Percentiles rank a stretch among this genome's conserved stretches.
phyloP scores from a whole-genome alignment of 1,140 invertebrate species.

The Paralvinella palmiformis region DNA sequence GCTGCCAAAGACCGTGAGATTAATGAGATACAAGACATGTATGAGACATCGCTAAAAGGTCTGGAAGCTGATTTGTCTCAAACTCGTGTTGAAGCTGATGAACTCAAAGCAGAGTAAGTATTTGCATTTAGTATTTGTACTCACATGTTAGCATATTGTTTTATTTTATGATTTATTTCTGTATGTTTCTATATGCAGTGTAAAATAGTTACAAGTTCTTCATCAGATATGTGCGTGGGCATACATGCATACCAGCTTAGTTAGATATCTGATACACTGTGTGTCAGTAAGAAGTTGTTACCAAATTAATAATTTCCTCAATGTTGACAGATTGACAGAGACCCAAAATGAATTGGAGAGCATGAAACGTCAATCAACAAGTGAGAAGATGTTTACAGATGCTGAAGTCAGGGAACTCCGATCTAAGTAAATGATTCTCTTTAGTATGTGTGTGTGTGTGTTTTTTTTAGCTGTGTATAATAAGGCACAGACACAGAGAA shows the following conservation, averaged over 20 bases:
- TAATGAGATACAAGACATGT: conserved; percentile 41
- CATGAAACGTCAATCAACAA: conserved; percentile 35
- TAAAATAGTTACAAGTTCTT: no score
- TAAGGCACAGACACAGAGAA: no score
- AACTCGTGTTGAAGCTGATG: conserved; percentile 36
- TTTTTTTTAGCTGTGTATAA: no score
- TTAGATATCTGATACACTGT: no score
- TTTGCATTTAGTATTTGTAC: not conserved
- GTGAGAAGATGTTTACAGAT: conserved; percentile 47
- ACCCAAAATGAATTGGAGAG: conserved; percentile 41
- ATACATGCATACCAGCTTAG: no score
- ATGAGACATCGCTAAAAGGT: conserved; percentile 40
- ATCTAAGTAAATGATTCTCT: conserved; percentile 34
- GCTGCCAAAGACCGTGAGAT: conserved; percentile 43
- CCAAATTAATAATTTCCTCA: no score
- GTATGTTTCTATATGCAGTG: no score
- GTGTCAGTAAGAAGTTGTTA: no score
- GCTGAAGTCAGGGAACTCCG: conserved; percentile 41
- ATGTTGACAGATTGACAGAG: conserved; percentile 36
- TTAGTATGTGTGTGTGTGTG: no score
- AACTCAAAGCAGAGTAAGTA: conserved; percentile 46
- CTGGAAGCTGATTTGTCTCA: conserved; percentile 38
- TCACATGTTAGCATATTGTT: no score
- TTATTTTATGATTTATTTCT: no score
- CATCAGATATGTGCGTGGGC: not conserved